Evolutionary conservation across 2,113 vertebrate genomes (phyloP), one percentile per base, ranked within the genome.

Genomic region (Clarias magur): DNA sequence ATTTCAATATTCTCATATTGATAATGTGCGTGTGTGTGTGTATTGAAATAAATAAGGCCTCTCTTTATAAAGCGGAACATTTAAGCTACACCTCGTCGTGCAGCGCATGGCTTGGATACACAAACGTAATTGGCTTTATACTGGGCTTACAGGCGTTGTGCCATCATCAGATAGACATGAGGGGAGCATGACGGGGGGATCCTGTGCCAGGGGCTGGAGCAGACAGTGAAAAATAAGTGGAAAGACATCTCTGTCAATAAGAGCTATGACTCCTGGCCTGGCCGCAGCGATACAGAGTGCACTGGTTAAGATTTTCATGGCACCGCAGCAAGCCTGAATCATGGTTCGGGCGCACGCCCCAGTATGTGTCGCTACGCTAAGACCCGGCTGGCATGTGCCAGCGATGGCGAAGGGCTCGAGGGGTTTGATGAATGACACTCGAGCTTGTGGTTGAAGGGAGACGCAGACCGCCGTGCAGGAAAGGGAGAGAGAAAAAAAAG

Each of bases 241-340:
- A 94, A 90, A 93, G 92, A 92, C 91, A 90, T 92, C 90, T 91
- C 90, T 92, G 94, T 93, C 93, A 93, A 91, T 89, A 87, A 93
- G 94, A 94, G 90, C 93, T 93, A 93, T 87, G 91, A 91, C 91
- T 93, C 89, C 90, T 94, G 94, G 94, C 93, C 91, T 85, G 1
- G 88, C 88, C 89, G 90, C 88, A 83, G 82, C 12, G 38, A 59
- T 80, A 59, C 78, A 80, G 56, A 60, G 79, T 42, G 12, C 79
- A 38, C 79, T 62, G 62, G 94, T 92, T 91, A 92, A 93, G 91
- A 91, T 83, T 90, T 90, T 90, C 88, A 88, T 94, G 92, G 93
- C 89, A 92, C 93, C 89, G 92, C 90, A 91, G 86, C 86, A 81
- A 91, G 92, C 89, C 93, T 94, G 93, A 94, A 91, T 94, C 93